phyloP scores from a whole-genome alignment of 64 coral and sea anemone species.

The Actinia equina region DNA sequence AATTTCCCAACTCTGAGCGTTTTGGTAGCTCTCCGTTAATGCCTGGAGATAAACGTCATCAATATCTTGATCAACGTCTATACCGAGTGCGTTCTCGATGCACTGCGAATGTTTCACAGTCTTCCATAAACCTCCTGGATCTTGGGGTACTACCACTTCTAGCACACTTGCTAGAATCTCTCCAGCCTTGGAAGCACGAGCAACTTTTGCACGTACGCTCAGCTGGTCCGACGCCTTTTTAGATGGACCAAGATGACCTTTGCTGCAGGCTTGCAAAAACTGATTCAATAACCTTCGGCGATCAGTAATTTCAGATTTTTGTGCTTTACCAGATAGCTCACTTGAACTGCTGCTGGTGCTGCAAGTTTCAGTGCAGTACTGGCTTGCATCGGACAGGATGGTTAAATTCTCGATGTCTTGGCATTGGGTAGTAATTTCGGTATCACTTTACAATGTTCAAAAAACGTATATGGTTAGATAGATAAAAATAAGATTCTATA shows the following conservation, averaged over 20 bases:
- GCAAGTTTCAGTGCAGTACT: conserved; percentile 1
- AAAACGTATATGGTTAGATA: background rate
- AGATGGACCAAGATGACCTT: background rate
- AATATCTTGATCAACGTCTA: background rate
- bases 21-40: conserved; percentile 12
- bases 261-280: background rate
- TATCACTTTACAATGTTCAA: background rate
- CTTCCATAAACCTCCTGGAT: conserved; percentile 1
- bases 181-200: conserved; percentile 9
- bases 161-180: background rate
- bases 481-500: background rate
- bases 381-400: background rate
- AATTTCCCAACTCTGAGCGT: background rate
- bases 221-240: background rate
- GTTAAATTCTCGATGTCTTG: conserved; percentile 14
- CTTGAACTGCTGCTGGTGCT: background rate
- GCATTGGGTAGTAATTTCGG: background rate
- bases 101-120: background rate
- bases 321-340: background rate
- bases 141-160: conserved; percentile 1
- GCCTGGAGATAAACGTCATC: conserved; percentile 10
- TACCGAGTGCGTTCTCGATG: background rate
- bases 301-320: background rate
- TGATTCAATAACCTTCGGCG: background rate
- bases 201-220: background rate